Evolutionary conservation across 2,113 vertebrate genomes (phyloP).

Genomic region (Trematomus loennbergii): DNA sequence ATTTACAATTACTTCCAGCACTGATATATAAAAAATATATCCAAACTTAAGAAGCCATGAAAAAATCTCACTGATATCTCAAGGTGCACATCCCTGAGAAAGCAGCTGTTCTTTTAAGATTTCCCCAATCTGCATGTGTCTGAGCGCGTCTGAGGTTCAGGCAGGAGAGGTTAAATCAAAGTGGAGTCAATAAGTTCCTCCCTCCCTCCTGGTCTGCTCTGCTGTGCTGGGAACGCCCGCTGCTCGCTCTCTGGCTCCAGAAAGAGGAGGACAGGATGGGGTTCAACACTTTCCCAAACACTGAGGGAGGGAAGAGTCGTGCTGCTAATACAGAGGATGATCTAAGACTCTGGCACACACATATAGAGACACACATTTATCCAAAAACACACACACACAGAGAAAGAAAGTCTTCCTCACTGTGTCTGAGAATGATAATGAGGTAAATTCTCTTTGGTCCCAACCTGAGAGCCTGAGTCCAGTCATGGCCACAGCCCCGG

Average conservation of each 20-base stretch:
- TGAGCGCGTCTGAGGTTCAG: constrained; percentile 59
- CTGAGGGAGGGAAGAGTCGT: constrained; percentile 59
- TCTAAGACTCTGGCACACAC: constrained; percentile 66
- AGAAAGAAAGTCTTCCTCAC: constrained; percentile 58
- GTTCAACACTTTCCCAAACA: constrained; percentile 67
- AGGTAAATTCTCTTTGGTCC: constrained; percentile 76
- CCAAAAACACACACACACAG: constrained; percentile 28
- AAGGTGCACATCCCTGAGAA: constrained; percentile 6
- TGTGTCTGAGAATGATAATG: constrained; percentile 77
- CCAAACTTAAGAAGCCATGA: not conserved
- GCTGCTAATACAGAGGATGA: constrained; percentile 74
- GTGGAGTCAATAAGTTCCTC: constrained; percentile 78
- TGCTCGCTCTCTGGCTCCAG: constrained; percentile 57
- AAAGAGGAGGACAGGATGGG: constrained; percentile 69
- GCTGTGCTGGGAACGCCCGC: constrained; percentile 69
- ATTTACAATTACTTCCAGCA: not conserved
- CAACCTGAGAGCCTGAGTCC: constrained; percentile 73
- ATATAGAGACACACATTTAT: constrained; percentile 43
- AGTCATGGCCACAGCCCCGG: constrained; percentile 77
- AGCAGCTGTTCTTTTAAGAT: constrained; percentile 52
- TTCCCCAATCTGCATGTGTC: constrained; percentile 60
- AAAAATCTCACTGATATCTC: constrained; percentile 13
- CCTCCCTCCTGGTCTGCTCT: constrained; percentile 60
- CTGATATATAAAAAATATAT: not conserved
- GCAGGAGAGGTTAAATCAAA: constrained; percentile 78